phyloP scores from a whole-genome alignment of 2,797 vertebrate genomes.

The Hipposideros larvatus region DNA sequence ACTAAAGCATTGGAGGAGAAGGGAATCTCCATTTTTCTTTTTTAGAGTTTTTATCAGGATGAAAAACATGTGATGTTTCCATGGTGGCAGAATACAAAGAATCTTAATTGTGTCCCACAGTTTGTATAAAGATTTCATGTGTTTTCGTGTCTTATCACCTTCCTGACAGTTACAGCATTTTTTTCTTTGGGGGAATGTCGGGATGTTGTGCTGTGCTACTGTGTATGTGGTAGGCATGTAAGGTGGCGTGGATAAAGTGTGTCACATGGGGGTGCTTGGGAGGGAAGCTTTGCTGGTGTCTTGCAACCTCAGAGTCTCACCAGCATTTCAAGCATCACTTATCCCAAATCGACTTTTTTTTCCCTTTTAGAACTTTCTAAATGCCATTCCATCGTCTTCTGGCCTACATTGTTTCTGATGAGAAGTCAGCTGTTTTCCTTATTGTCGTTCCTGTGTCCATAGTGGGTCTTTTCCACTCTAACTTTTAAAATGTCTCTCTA shows the following conservation, averaged over 20 bases:
- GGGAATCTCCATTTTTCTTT: not conserved
- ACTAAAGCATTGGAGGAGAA: not conserved
- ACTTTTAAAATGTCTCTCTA: not conserved
- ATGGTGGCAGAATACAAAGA: not conserved
- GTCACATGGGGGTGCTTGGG: not conserved
- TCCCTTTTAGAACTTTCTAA: not conserved
- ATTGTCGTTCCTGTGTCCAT: not conserved
- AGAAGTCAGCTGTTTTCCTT: not conserved
- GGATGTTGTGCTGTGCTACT: not conserved
- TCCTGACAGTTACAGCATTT: not conserved
- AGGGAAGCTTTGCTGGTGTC: not conserved
- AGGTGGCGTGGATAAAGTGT: rapidly evolving
- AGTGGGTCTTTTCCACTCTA: not conserved
- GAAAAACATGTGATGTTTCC: not conserved
- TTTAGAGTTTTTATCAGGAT: not conserved
- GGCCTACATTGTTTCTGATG: not conserved
- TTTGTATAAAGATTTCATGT: not conserved
- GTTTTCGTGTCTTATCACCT: not conserved
- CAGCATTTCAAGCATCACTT: not conserved
- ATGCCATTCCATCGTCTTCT: not conserved
- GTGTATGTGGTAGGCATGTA: not conserved
- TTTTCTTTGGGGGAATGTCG: not conserved
- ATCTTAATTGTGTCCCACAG: not conserved
- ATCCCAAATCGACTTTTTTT: not conserved
- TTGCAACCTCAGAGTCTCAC: not conserved